Evolutionary conservation across 2,888 invertebrate species (phyloP).

Genomic region (Ophioninae sp.): DNA sequence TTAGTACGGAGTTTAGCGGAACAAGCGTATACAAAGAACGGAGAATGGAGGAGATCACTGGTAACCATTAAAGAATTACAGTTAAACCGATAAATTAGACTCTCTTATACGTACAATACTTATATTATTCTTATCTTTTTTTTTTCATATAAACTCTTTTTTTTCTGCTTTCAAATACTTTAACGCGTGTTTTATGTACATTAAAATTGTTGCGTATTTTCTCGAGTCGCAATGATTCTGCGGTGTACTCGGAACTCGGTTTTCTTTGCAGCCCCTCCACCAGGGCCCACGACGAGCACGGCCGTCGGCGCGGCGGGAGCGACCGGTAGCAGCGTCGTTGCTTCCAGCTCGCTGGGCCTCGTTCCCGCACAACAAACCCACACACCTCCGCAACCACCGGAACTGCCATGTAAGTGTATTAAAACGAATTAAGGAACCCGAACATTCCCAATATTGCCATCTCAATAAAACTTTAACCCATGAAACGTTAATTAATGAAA

Average conservation of each 20-base stretch:
- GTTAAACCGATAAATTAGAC: constrained; percentile 22
- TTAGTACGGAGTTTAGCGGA: constrained; percentile 61
- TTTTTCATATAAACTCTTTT: neutral
- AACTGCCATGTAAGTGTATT: constrained; percentile 84
- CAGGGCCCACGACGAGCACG: constrained; percentile 81
- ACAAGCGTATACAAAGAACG: constrained; percentile 62
- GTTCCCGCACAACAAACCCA: constrained; percentile 83
- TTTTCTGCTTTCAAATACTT: neutral
- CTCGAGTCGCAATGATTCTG: neutral
- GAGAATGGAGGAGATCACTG: constrained; percentile 61
- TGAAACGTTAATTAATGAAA: too few relatives aligned
- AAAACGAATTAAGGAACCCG: too few relatives aligned
- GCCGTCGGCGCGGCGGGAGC: constrained; percentile 82
- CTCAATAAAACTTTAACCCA: too few relatives aligned
- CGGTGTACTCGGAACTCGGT: constrained; percentile 1
- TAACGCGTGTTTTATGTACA: neutral
- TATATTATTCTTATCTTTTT: constrained; percentile 41
- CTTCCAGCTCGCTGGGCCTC: constrained; percentile 80
- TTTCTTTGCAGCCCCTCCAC: constrained; percentile 82
- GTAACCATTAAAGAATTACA: constrained; percentile 60
- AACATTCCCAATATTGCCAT: too few relatives aligned
- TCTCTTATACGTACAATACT: constrained; percentile 7
- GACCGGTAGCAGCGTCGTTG: constrained; percentile 81
- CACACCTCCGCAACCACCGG: constrained; percentile 88
- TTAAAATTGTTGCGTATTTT: neutral